Base-by-base conservation (phyloP, 2,113 vertebrate genomes). In the Gracilinanus agilis region DNA sequence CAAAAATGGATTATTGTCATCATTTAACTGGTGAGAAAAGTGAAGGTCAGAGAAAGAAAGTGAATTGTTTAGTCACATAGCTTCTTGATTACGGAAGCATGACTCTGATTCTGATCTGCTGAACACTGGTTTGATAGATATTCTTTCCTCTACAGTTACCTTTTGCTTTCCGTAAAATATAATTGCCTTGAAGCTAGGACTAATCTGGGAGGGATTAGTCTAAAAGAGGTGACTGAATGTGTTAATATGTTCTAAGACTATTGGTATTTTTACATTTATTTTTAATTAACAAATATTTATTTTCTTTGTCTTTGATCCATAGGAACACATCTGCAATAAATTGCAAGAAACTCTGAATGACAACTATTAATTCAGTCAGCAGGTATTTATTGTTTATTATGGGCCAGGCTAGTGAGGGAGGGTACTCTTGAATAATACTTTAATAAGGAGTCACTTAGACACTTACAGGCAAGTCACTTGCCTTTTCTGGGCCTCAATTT, bases 151-250 rank as follows among this genome's bases (percentile, higher is more conserved):
- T 91, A 3, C 25, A 54, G n/a, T 92, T 34, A 44, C 19, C 55
- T 93, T 94, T 93, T 92, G 24, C 67, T 49, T 92, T 90, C 90
- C 90, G 24, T 34, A 88, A 91, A 90, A 83, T 21, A 40, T 83
- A 83, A 83, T 40, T 83, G 19, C 16, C 34, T 23, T 23, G 21
- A 13, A 19, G 13, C 61, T 7, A 40, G 44, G 27, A 3, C 0
- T 58, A 89, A 53, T 93, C 90, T 1, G 9, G 3, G 24, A 95
- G 53, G 44, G 67, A 40, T 29, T 91, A 34, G 6, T 89, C 25
- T 83, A 9, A 40, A 83, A 23, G n/a, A 83, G 67, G n/a, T 40
- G n/a, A 21, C 16, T 83, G 9, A 21, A 40, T 83, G 2, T 40
- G 27, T 67, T 67, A 67, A 61, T 61, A 11, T 67, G 6, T 40